Percentiles rank a stretch among this genome's conserved stretches.
Conservation (phyloP, 2,888 invertebrate species). For the Callosobruchus maculatus region DNA sequence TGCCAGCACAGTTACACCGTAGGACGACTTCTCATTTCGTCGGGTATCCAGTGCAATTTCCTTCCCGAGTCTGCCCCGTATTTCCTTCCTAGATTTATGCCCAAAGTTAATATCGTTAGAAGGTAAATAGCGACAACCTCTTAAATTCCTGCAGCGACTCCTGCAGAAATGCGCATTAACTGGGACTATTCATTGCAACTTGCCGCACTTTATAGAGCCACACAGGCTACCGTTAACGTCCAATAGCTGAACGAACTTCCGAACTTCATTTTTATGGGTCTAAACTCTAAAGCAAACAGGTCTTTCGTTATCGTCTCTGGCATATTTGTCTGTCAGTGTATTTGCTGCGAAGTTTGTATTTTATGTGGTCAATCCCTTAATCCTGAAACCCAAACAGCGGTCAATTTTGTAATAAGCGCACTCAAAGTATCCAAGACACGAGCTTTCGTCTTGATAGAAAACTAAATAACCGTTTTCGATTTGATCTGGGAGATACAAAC, state of each 20-base stretch:
- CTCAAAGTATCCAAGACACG: too few species aligned
- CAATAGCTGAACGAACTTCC: neutral
- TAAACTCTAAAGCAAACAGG: neutral
- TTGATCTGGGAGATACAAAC: too few species aligned
- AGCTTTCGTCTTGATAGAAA: too few species aligned
- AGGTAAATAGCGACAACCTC: neutral
- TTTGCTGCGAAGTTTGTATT: too few species aligned
- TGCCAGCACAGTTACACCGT: neutral
- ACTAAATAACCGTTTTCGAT: too few species aligned
- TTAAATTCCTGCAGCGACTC: neutral
- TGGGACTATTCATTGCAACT: neutral
- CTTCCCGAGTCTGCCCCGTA: neutral
- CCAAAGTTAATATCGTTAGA: neutral
- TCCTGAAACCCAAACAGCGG: too few species aligned
- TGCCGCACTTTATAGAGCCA: neutral
- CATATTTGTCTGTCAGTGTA: neutral
- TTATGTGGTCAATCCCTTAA: too few species aligned
- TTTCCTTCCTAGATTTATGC: neutral
- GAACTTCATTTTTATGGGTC: neutral
- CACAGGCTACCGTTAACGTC: neutral
- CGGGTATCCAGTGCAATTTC: neutral
- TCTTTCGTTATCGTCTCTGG: neutral
- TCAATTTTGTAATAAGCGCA: too few species aligned
- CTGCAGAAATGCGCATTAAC: neutral
- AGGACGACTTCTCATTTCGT: neutral